Evolutionary conservation across 2,888 invertebrate species (phyloP).

Genomic region (Fissipunctia ypsillon): DNA sequence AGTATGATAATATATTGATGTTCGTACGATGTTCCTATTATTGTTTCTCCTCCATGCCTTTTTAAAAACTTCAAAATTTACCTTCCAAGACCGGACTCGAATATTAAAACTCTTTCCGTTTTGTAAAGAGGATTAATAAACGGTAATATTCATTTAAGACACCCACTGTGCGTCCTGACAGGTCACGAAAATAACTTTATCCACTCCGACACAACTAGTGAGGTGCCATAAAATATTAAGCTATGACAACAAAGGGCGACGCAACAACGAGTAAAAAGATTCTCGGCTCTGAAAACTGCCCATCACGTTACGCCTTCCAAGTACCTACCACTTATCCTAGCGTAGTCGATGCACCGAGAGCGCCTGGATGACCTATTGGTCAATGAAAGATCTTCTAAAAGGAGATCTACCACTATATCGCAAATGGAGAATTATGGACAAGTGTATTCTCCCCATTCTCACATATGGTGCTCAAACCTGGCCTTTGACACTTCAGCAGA

Average conservation of each 20-base stretch:
- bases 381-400: too few relatives aligned
- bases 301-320: slow-evolving; percentile 40
- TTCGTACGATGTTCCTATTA: background rate
- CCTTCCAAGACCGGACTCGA: slow-evolving; percentile 8
- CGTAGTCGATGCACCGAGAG: too few relatives aligned
- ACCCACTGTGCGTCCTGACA: slow-evolving; percentile 46
- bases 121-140: slow-evolving; percentile 45
- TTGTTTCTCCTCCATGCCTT: background rate
- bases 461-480: too few relatives aligned
- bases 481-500: too few relatives aligned
- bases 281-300: slow-evolving; percentile 25
- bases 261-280: slow-evolving; percentile 53
- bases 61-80: slow-evolving; percentile 15
- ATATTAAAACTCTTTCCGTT: slow-evolving; percentile 31
- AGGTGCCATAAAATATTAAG: slow-evolving; percentile 47
- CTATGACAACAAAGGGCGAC: slow-evolving; percentile 56
- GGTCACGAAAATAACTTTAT: slow-evolving; percentile 54
- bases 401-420: too few relatives aligned
- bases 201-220: slow-evolving; percentile 40
- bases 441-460: too few relatives aligned
- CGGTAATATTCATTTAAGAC: slow-evolving; percentile 52
- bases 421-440: too few relatives aligned
- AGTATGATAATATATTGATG: too few relatives aligned
- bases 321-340: too few relatives aligned
- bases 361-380: too few relatives aligned